These are phyloP conservation scores for Drosophila melanosoma DNA, from an alignment of 2,888 invertebrate genomes.

Conservation along the genomic window DNA sequence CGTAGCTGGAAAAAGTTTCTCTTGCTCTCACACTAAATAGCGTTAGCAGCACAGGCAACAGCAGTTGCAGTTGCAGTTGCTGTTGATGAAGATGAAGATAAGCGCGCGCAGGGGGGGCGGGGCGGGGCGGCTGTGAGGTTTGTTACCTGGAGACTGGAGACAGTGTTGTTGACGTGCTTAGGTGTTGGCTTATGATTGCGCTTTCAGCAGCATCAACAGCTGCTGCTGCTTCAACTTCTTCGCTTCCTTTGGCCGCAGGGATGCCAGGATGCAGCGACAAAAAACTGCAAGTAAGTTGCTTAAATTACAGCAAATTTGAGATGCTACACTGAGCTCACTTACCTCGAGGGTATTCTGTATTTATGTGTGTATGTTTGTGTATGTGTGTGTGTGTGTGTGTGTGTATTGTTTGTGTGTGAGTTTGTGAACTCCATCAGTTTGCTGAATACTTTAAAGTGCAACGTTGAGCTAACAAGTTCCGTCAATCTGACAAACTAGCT, in stretches of 20 bases:
- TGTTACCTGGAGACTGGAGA: slow-evolving; percentile 28
- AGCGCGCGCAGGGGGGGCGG: not conserved
- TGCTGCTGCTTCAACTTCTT: slow-evolving; percentile 24
- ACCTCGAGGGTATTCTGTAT: slow-evolving; percentile 33
- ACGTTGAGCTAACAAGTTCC: slow-evolving; percentile 31
- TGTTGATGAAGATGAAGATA: slow-evolving; percentile 57
- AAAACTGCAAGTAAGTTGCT: slow-evolving; percentile 79
- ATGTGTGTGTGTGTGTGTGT: slow-evolving; percentile 1
- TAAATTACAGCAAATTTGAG: slow-evolving; percentile 72
- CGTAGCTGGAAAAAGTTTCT: slow-evolving; percentile 69
- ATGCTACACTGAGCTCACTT: slow-evolving; percentile 66
- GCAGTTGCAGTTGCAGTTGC: slow-evolving; percentile 30
- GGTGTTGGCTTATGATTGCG: slow-evolving; percentile 79
- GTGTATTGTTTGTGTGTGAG: not conserved
- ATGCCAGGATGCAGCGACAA: slow-evolving; percentile 66
- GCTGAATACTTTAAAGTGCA: slow-evolving; percentile 34
- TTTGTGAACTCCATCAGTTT: slow-evolving; percentile 23
- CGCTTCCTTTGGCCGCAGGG: slow-evolving; percentile 30
- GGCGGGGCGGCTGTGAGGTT: not conserved
- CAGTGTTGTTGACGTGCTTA: slow-evolving; percentile 78
- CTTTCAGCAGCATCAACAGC: slow-evolving; percentile 57
- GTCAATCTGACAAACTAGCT: slow-evolving; percentile 43
- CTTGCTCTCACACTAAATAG: slow-evolving; percentile 71
- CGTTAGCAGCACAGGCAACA: slow-evolving; percentile 53
- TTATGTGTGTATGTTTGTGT: slow-evolving; percentile 9